Percentiles rank a stretch among this genome's conserved stretches.
Conservation (phyloP, 2,797 vertebrate genomes). For the Buceros bicornis region DNA sequence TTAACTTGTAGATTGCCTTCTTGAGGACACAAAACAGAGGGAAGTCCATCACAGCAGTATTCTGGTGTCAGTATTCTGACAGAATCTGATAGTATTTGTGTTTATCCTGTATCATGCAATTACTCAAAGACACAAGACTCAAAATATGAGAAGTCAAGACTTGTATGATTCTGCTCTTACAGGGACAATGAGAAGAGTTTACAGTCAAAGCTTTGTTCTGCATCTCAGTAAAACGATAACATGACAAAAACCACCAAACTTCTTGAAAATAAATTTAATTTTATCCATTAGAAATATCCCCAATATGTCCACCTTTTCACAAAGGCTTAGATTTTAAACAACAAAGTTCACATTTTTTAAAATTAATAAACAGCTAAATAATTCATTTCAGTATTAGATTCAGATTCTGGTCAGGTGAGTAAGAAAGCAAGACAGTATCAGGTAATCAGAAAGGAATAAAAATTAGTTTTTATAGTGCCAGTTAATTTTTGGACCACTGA, state of each 20-base stretch:
- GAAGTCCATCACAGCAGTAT: not conserved
- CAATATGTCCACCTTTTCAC: conserved; percentile 43
- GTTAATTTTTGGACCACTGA: conserved; percentile 38
- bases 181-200: not conserved
- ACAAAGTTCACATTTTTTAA: conserved; percentile 36
- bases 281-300: conserved; percentile 75
- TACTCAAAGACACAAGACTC: not conserved
- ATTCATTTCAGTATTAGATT: conserved; percentile 34
- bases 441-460: conserved; percentile 12
- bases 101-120: not conserved
- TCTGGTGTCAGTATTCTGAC: not conserved
- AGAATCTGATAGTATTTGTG: not conserved
- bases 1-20: not conserved
- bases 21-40: not conserved
- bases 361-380: conserved; percentile 53
- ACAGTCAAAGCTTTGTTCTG: not conserved
- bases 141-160: not conserved
- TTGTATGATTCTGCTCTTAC: not conserved
- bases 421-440: not conserved
- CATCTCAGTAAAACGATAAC: not conserved
- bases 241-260: not conserved
- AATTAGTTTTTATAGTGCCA: not conserved
- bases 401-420: conserved; percentile 17
- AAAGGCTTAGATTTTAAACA: conserved; percentile 44
- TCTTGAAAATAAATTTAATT: conserved; percentile 82